phyloP scores from a whole-genome alignment of 1,140 invertebrate genomes.

The Eumaeus atala region DNA sequence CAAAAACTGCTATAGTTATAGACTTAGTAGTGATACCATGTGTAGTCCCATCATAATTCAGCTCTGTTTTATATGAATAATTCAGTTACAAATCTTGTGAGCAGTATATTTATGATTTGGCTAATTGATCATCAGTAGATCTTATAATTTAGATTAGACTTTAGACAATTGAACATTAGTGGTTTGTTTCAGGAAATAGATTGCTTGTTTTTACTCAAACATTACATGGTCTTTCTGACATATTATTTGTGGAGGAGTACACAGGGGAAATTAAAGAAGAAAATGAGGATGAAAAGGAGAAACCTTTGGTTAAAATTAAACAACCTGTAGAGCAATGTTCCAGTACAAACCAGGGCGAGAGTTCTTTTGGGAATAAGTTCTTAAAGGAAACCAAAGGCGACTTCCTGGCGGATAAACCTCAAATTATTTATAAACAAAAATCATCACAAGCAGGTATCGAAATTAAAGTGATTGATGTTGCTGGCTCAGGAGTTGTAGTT shows the following conservation, averaged over 20 bases:
- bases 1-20: too few relatives aligned
- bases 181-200: constrained; percentile 33
- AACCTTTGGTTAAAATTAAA: constrained; percentile 5
- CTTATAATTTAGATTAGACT: too few relatives aligned
- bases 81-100: too few relatives aligned
- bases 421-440: constrained; percentile 9
- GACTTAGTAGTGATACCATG: too few relatives aligned
- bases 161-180: too few relatives aligned
- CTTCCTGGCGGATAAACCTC: background rate
- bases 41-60: too few relatives aligned
- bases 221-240: constrained; percentile 32
- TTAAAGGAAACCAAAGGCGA: background rate
- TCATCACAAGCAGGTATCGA: constrained; percentile 4
- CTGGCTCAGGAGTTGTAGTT: constrained; percentile 42
- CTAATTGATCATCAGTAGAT: too few relatives aligned
- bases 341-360: constrained; percentile 10
- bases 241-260: constrained; percentile 42
- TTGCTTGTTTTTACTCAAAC: constrained; percentile 45
- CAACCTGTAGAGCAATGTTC: constrained; percentile 8
- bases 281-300: constrained; percentile 17
- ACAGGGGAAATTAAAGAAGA: constrained; percentile 17
- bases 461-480: constrained; percentile 43
- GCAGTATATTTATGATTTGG: too few relatives aligned
- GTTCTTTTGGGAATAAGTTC: background rate
- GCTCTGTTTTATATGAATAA: too few relatives aligned